Base-by-base conservation (phyloP, 1,140 invertebrate species). In the Habropoda laboriosa region DNA sequence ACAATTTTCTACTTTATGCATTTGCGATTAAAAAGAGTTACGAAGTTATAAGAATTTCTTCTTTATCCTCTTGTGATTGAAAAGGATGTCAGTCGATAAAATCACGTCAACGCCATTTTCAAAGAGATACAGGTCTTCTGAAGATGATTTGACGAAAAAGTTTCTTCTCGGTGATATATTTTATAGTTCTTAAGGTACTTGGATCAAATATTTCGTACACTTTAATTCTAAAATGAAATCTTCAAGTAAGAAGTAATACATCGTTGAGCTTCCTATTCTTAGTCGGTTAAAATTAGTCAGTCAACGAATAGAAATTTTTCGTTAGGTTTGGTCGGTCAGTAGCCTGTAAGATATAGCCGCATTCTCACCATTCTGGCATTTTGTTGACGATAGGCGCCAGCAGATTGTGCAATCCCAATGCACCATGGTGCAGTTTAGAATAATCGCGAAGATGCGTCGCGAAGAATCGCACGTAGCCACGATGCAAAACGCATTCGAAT, bases 401-500 rank as follows among this genome's bases (percentile, higher is more conserved):
- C 5, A 47, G 72, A 67, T 80, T 68, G 61, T 76, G 45, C 64
- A 77, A 63, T 63, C 35, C 32, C 40, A 21, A n/a, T 35, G 7
- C 27, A 63, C 12, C 35, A 2, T 18, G 49, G 24, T 51, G 35
- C 13, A n/a, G 24, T 32, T 32, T 6, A 35, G 30, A 80, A 58
- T 58, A 67, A 64, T 42, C 24, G 2, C 4, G n/a, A 4, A 55
- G 68, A 72, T 53, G 35, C 57, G 35, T 63, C 21, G 47, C 47
- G 27, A 18, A 57, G 53, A 38, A 16, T 70, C 16, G 40, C 42
- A 47, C 53, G 74, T 67, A 67, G 66, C 12, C 21, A n/a, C 16
- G 35, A 58, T 35, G 67, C 55, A 35, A 78, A 57, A 61, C n/a
- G 75, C 75, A 71, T 78, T 47, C 32, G 66, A 78, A 51, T 78